phyloP scores from a whole-genome alignment of 2,113 vertebrate species.

The Origma solitaria region DNA sequence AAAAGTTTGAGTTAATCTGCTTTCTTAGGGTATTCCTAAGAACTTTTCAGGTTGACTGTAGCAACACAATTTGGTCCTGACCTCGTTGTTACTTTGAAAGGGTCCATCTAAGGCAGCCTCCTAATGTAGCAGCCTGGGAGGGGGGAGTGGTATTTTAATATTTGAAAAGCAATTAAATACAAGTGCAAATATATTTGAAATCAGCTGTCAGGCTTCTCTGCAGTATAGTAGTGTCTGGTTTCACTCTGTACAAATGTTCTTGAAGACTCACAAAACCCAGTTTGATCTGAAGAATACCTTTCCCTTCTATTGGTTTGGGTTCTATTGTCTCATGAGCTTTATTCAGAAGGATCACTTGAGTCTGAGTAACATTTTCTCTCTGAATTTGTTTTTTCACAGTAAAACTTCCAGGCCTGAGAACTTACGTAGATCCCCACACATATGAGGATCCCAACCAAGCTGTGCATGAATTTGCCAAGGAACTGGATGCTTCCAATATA shows the following conservation, averaged over 20 bases:
- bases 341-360: neutral
- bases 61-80: neutral
- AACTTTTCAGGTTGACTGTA: neutral
- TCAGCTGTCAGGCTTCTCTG: neutral
- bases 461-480: constrained; percentile 95
- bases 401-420: constrained; percentile 91
- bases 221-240: neutral
- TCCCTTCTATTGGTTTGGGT: neutral
- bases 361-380: constrained; percentile 2
- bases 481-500: constrained; percentile 91
- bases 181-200: neutral
- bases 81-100: neutral
- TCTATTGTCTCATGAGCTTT: neutral
- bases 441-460: constrained; percentile 97
- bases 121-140: neutral
- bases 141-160: neutral
- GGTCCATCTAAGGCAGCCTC: neutral
- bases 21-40: neutral
- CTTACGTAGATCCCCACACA: constrained; percentile 94
- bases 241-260: neutral
- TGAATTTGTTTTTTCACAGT: constrained; percentile 72
- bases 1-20: neutral
- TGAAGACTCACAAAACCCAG: neutral
- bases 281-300: neutral
- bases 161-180: neutral